Evolutionary conservation across 2,888 invertebrate species (phyloP).

Genomic region (Mythimna pallens): DNA sequence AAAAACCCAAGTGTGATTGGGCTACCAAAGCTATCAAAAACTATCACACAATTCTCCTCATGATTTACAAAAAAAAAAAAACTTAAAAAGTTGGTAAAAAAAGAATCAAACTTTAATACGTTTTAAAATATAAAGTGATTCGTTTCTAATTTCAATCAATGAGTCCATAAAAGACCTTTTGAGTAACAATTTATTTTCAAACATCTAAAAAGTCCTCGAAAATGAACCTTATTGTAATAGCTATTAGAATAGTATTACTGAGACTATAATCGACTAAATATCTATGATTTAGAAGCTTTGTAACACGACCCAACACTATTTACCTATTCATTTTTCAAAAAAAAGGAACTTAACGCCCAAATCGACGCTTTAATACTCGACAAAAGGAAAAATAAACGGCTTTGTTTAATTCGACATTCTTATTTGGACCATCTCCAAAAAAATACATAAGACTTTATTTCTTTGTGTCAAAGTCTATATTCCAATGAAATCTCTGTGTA

Average conservation of each 20-base stretch:
- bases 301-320: conserved; percentile 87
- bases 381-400: conserved; percentile 90
- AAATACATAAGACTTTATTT: background rate
- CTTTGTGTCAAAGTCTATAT: conserved; percentile 3
- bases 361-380: conserved; percentile 88
- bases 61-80: conserved; percentile 48
- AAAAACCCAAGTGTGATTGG: conserved; percentile 23
- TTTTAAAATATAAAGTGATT: conserved; percentile 68
- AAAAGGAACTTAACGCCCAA: conserved; percentile 90
- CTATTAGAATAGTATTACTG: conserved; percentile 59
- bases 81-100: conserved; percentile 35
- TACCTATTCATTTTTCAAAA: conserved; percentile 90
- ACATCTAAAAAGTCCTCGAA: conserved; percentile 39
- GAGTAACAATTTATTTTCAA: conserved; percentile 65
- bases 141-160: conserved; percentile 66
- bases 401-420: conserved; percentile 82
- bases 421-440: conserved; percentile 5
- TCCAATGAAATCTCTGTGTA: background rate
- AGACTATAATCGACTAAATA: conserved; percentile 65
- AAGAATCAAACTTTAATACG: conserved; percentile 61
- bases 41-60: conserved; percentile 36
- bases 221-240: conserved; percentile 57
- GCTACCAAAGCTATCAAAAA: conserved; percentile 29
- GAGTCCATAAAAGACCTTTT: conserved; percentile 66
- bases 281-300: conserved; percentile 82